These are phyloP conservation scores for Agrotis ipsilon DNA, from an alignment of 2,888 invertebrate genomes.

Conservation along the genomic window DNA sequence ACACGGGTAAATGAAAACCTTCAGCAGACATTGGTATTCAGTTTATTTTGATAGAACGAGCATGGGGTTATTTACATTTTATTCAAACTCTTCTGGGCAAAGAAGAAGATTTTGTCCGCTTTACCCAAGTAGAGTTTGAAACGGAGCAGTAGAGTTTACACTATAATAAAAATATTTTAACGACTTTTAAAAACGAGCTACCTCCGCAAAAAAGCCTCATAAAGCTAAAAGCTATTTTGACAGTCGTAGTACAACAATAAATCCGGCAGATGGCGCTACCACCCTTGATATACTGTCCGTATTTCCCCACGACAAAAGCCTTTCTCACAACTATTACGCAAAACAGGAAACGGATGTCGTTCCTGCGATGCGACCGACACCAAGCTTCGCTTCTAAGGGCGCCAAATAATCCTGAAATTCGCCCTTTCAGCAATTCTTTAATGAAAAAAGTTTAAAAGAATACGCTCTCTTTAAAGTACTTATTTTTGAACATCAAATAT, in stretches of 20 bases:
- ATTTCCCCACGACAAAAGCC: conserved; percentile 62
- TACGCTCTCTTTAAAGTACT: conserved; percentile 39
- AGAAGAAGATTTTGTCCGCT: no score
- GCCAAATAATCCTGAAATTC: conserved; percentile 58
- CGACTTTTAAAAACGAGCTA: background rate
- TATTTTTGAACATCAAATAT: conserved; percentile 64
- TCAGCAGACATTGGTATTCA: no score
- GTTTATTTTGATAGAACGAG: no score
- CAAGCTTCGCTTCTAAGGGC: conserved; percentile 52
- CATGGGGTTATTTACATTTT: no score
- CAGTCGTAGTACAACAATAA: conserved; percentile 42
- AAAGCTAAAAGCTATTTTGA: conserved; percentile 42
- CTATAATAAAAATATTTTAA: conserved; percentile 15
- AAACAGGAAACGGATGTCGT: conserved; percentile 72
- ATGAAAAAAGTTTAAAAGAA: conserved; percentile 67
- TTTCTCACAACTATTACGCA: conserved; percentile 76
- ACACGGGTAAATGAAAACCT: no score
- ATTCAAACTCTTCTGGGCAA: no score
- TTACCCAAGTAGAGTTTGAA: no score
- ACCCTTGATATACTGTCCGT: conserved; percentile 50
- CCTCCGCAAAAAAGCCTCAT: conserved; percentile 8
- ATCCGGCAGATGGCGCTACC: conserved; percentile 49
- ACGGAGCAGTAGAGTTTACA: no score
- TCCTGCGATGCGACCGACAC: conserved; percentile 63
- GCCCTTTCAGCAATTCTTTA: conserved; percentile 51